A percentile compares a stretch with the other conserved stretches of the same genome.
phyloP scores from a whole-genome alignment of 2,888 invertebrate species.

The Chloroclysta siterata region DNA sequence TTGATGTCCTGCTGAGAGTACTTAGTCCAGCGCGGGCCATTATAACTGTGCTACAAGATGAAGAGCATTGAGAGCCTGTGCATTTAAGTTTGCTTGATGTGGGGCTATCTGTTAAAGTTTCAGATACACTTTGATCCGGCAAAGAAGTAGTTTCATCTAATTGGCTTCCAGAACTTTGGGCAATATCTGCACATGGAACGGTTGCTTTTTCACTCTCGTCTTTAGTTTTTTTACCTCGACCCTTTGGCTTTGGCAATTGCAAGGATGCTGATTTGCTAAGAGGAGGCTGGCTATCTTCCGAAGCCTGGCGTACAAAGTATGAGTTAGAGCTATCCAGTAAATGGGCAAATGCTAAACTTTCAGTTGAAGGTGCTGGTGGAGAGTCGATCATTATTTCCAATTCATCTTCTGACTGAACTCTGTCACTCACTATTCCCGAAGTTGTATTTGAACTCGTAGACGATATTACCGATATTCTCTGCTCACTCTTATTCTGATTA shows the following conservation, averaged over 20 bases:
- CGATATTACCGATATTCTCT: slow-evolving; percentile 95
- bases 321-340: slow-evolving; percentile 87
- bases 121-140: slow-evolving; percentile 74
- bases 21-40: slow-evolving; percentile 84
- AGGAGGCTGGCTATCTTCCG: slow-evolving; percentile 62
- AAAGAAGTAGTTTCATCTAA: slow-evolving; percentile 68
- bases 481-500: slow-evolving; percentile 89
- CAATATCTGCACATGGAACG: slow-evolving; percentile 53
- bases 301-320: slow-evolving; percentile 67
- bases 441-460: slow-evolving; percentile 98
- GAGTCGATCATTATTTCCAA: slow-evolving; percentile 94
- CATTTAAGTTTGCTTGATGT: slow-evolving; percentile 86
- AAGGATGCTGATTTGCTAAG: slow-evolving; percentile 70
- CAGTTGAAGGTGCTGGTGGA: slow-evolving; percentile 93
- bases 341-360: slow-evolving; percentile 92
- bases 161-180: slow-evolving; percentile 55
- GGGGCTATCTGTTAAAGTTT: slow-evolving; percentile 83
- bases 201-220: slow-evolving; percentile 59
- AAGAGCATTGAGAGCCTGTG: slow-evolving; percentile 93
- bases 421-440: slow-evolving; percentile 97
- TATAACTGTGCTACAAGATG: slow-evolving; percentile 95
- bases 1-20: slow-evolving; percentile 87
- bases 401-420: slow-evolving; percentile 97
- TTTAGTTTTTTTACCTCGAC: slow-evolving; percentile 61
- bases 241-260: slow-evolving; percentile 69